Percentiles rank a stretch among this genome's conserved stretches.
These are phyloP conservation scores for Cladopsammia gracilis DNA, from an alignment of 64 coral and sea anemone genomes.

Conservation along the genomic window DNA sequence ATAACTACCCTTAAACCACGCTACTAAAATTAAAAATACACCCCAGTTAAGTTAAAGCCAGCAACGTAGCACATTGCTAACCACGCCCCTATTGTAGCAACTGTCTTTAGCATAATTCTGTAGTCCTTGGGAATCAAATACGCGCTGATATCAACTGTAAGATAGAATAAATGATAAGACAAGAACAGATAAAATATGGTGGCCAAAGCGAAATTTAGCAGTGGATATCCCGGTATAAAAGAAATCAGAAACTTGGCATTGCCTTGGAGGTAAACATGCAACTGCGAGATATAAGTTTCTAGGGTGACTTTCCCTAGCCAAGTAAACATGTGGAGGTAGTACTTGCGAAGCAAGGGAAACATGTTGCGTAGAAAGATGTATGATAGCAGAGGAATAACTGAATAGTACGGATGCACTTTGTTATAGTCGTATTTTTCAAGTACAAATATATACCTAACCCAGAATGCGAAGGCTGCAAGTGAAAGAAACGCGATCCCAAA, in stretches of 20 bases:
- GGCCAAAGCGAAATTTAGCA: conserved; percentile 83
- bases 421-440: conserved; percentile 88
- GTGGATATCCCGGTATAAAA: conserved; percentile 80
- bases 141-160: conserved; percentile 77
- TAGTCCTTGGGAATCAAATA: conserved; percentile 79
- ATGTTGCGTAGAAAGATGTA: conserved; percentile 88
- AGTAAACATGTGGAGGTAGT: conserved; percentile 70
- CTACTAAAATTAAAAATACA: background rate
- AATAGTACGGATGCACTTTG: conserved; percentile 78
- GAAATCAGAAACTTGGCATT: conserved; percentile 82
- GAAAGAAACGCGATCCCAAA: conserved; percentile 54
- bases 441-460: conserved; percentile 77
- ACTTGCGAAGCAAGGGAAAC: conserved; percentile 66
- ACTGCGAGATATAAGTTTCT: conserved; percentile 91
- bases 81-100: conserved; percentile 39
- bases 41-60: background rate
- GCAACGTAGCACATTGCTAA: conserved; percentile 51
- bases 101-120: conserved; percentile 36
- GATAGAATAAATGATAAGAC: conserved; percentile 82
- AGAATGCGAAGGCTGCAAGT: conserved; percentile 44
- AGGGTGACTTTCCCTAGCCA: conserved; percentile 93
- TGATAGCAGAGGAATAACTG: conserved; percentile 78
- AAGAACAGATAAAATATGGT: conserved; percentile 75
- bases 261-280: conserved; percentile 85
- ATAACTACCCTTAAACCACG: no score